These are phyloP conservation scores for Boloria euphrosyne DNA, from an alignment of 2,888 invertebrate species.

Conservation along the genomic window DNA sequence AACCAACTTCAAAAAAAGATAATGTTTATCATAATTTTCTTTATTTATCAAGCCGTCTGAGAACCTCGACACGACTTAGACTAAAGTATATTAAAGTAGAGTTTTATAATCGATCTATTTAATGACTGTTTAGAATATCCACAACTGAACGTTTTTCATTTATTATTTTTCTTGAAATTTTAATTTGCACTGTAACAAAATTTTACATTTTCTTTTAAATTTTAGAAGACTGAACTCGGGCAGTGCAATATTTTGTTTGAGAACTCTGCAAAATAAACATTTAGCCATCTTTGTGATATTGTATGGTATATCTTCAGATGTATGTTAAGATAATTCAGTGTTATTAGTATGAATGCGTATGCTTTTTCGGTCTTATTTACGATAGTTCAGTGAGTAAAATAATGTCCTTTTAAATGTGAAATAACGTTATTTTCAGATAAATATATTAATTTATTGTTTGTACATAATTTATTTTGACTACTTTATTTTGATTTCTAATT, in stretches of 20 bases:
- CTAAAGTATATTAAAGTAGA: constrained; percentile 23
- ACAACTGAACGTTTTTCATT: no score
- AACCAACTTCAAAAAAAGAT: not conserved
- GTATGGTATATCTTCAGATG: constrained; percentile 5
- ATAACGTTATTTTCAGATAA: no score
- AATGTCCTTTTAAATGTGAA: no score
- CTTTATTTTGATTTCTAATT: no score
- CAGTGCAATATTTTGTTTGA: constrained; percentile 68
- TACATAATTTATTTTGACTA: no score
- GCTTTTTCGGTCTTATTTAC: not conserved
- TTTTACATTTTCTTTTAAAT: constrained; percentile 33
- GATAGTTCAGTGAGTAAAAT: not conserved
- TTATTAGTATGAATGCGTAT: constrained; percentile 1
- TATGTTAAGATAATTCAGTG: not conserved
- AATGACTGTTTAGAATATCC: constrained; percentile 17
- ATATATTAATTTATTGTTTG: no score
- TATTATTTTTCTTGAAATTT: not conserved
- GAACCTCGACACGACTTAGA: not conserved
- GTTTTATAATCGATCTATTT: constrained; percentile 31
- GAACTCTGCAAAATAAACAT: not conserved
- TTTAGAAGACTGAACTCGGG: constrained; percentile 74
- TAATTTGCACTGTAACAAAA: constrained; percentile 42
- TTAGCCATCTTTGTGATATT: not conserved
- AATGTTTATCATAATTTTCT: not conserved
- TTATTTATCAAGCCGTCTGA: not conserved